These are phyloP conservation scores for Astropecten irregularis DNA, from an alignment of 53 echinoderm and acorn worm genomes.

Conservation along the genomic window DNA sequence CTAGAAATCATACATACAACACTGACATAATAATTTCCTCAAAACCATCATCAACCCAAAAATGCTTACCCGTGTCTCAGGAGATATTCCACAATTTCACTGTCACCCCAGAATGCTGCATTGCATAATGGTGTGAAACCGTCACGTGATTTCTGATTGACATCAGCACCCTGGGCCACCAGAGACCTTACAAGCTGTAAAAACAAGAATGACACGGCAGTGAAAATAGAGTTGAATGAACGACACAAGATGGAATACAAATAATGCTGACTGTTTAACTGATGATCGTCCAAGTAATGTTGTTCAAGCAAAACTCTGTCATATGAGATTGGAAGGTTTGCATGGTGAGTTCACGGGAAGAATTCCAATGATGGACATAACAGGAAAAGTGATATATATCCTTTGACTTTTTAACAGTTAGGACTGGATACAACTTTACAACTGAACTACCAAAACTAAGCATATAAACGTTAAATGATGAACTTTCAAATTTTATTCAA, in stretches of 20 bases:
- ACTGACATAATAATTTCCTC: too few relatives aligned
- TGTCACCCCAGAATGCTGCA: conserved; percentile 99
- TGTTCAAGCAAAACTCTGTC: neutral
- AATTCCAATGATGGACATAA: too few relatives aligned
- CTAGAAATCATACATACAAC: too few relatives aligned
- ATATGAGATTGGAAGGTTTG: neutral
- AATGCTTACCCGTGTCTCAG: conserved; percentile 84
- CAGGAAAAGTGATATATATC: too few relatives aligned
- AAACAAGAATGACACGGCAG: neutral
- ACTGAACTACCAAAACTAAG: too few relatives aligned
- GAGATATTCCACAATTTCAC: conserved; percentile 82
- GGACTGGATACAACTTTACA: too few relatives aligned
- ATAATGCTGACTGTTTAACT: neutral
- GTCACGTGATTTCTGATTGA: conserved; percentile 73
- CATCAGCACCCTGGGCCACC: conserved; percentile 71
- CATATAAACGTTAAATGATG: too few relatives aligned
- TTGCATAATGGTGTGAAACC: conserved; percentile 93
- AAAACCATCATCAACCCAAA: too few relatives aligned
- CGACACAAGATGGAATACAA: neutral
- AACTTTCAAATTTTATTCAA: too few relatives aligned
- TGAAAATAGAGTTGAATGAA: neutral
- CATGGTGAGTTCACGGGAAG: too few relatives aligned
- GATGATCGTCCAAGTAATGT: neutral
- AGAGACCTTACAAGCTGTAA: conserved; percentile 74
- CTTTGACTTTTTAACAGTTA: too few relatives aligned